Percentiles rank a stretch among this genome's conserved stretches.
phyloP scores from a whole-genome alignment of 2,888 invertebrate species.

The Drosophila paramelanica region DNA sequence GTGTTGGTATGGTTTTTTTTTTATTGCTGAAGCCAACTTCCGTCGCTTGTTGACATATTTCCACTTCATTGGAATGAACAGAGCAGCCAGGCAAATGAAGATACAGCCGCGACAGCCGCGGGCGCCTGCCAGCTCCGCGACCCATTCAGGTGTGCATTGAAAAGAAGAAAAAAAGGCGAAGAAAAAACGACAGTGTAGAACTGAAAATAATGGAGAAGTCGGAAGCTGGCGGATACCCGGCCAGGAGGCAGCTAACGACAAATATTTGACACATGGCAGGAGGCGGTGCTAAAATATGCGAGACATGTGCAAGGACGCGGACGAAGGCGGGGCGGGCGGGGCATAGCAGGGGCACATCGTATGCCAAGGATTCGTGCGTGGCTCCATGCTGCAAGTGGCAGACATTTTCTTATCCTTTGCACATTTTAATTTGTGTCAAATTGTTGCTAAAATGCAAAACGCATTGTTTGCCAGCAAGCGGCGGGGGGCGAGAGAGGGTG shows the following conservation, averaged over 20 bases:
- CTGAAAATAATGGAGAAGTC: constrained; percentile 46
- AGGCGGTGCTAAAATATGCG: constrained; percentile 66
- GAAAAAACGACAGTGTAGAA: constrained; percentile 16
- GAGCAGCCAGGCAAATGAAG: constrained; percentile 62
- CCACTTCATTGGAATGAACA: constrained; percentile 77
- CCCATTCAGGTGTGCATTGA: constrained; percentile 61
- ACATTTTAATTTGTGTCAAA: constrained; percentile 81
- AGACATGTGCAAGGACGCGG: constrained; percentile 64
- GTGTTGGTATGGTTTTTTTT: constrained; percentile 23
- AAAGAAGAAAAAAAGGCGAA: constrained; percentile 8
- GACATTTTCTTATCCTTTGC: constrained; percentile 48
- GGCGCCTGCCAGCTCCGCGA: constrained; percentile 39
- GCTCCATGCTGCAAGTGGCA: constrained; percentile 45
- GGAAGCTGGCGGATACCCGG: constrained; percentile 50
- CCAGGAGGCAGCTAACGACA: constrained; percentile 65
- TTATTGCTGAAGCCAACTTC: constrained; percentile 70
- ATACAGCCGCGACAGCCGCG: constrained; percentile 68
- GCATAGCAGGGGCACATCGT: constrained; percentile 1
- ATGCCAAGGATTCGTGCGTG: constrained; percentile 42
- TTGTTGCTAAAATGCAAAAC: constrained; percentile 80
- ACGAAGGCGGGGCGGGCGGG: background rate
- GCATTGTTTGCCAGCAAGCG: constrained; percentile 65
- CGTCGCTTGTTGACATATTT: constrained; percentile 80
- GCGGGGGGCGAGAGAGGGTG: background rate
- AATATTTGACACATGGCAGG: constrained; percentile 72